Percentiles rank a stretch among this genome's conserved stretches.
phyloP scores from a whole-genome alignment of 1,140 invertebrate species.

The Euglossa dilemma region DNA sequence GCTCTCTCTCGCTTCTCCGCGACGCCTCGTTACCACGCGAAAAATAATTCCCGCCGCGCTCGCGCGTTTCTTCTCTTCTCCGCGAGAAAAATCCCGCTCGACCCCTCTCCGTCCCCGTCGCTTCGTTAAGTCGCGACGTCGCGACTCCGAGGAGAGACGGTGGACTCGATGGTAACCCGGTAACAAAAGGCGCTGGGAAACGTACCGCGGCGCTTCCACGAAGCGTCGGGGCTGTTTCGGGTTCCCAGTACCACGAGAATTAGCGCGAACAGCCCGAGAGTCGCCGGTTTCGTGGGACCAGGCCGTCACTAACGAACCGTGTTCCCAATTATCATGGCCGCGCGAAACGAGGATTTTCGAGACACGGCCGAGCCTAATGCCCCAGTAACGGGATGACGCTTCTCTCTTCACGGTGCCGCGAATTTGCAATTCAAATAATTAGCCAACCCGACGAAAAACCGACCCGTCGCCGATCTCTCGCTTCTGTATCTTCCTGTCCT shows the following conservation, averaged over 20 bases:
- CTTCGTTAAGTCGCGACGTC: not conserved
- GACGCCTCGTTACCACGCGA: too few species aligned
- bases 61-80: not conserved
- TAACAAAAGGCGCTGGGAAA: not conserved
- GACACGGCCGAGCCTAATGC: constrained; percentile 67
- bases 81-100: not conserved
- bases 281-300: not conserved
- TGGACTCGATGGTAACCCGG: not conserved
- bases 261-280: not conserved
- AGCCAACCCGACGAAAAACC: constrained; percentile 47
- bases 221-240: not conserved
- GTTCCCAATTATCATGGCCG: constrained; percentile 42
- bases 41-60: not conserved
- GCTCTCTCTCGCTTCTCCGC: too few species aligned
- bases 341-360: constrained; percentile 37
- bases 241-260: not conserved
- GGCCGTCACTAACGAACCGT: not conserved
- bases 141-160: too few species aligned
- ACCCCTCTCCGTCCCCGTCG: not conserved
- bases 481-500: not conserved
- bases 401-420: constrained; percentile 43
- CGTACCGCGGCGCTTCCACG: not conserved
- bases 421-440: constrained; percentile 78
- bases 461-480: not conserved
- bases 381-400: constrained; percentile 72